phyloP scores from a whole-genome alignment of 2,113 vertebrate genomes.

The Myiopsitta monachus region DNA sequence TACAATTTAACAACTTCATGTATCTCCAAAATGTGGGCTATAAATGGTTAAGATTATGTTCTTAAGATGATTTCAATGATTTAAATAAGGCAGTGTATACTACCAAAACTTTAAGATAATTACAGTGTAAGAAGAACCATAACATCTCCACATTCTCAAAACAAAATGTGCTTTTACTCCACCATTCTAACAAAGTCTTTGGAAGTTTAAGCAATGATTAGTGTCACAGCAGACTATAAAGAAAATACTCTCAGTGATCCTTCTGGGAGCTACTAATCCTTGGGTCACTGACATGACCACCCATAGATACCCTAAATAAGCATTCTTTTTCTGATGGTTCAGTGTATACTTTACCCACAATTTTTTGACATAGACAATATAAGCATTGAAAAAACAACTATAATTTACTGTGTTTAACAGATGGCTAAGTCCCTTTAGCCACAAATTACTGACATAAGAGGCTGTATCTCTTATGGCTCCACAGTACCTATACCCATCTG shows the following conservation, averaged over 20 bases:
- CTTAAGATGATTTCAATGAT: background rate
- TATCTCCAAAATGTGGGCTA: background rate
- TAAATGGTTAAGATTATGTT: background rate
- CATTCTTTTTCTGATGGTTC: background rate
- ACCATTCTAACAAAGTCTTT: background rate
- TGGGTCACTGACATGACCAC: background rate
- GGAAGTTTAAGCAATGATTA: conserved; percentile 34
- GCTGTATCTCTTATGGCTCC: background rate
- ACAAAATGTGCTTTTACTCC: background rate
- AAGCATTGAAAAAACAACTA: background rate
- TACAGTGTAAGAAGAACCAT: background rate
- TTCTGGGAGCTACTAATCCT: background rate
- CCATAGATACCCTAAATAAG: background rate
- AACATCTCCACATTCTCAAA: background rate
- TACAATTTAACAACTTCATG: background rate
- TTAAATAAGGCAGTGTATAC: background rate
- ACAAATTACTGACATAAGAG: background rate
- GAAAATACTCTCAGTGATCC: background rate
- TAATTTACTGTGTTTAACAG: background rate
- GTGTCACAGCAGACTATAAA: background rate
- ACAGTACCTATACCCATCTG: background rate
- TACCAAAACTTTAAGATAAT: background rate
- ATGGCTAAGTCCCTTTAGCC: background rate
- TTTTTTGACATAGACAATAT: background rate
- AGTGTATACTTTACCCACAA: background rate